These are phyloP conservation scores for Diplazon laetatorius DNA, from an alignment of 2,888 invertebrate genomes.

Conservation along the genomic window DNA sequence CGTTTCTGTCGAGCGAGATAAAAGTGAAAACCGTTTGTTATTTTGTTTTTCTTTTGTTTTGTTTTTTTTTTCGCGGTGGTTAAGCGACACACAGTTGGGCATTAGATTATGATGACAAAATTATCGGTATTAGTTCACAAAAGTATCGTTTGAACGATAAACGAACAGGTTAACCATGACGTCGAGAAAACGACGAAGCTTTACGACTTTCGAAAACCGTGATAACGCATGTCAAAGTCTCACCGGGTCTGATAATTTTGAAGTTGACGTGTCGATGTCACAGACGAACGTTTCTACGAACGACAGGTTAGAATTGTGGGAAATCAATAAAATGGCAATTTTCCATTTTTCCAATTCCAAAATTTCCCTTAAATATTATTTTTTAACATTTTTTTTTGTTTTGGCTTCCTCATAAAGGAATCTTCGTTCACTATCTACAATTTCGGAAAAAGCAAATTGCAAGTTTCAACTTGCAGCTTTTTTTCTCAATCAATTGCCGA, in stretches of 20 bases:
- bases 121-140: neutral
- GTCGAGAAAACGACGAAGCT: conserved; percentile 36
- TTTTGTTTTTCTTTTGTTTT: neutral
- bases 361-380: too few relatives aligned
- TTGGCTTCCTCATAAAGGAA: too few relatives aligned
- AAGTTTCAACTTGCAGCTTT: too few relatives aligned
- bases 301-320: conserved; percentile 21
- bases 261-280: conserved; percentile 46
- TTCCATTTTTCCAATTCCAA: too few relatives aligned
- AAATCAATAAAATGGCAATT: neutral
- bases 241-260: conserved; percentile 45
- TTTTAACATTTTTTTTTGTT: too few relatives aligned
- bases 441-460: too few relatives aligned
- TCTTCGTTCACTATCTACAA: too few relatives aligned
- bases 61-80: neutral
- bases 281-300: conserved; percentile 42
- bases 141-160: neutral
- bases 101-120: neutral
- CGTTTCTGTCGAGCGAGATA: too few relatives aligned
- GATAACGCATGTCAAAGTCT: conserved; percentile 34
- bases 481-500: too few relatives aligned
- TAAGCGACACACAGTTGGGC: neutral
- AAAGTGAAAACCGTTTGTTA: neutral
- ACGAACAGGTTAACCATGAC: conserved; percentile 8
- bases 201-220: neutral